phyloP scores from a whole-genome alignment of 2,797 vertebrate species.

The Taenioides sp. region DNA sequence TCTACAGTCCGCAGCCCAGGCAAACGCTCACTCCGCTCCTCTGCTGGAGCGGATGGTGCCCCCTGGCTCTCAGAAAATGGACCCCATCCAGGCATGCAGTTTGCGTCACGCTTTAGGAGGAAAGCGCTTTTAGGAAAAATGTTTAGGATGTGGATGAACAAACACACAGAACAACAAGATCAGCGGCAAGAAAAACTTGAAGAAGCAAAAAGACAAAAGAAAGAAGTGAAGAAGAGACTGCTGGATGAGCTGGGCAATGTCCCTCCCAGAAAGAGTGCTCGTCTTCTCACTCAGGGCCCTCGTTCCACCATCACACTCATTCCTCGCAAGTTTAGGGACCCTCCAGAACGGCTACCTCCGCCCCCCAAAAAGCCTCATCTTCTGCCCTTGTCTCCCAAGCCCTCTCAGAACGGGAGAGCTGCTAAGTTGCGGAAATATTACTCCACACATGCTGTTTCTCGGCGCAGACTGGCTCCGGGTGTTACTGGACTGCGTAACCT shows the following conservation, averaged over 20 bases:
- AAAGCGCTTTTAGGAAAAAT: slow-evolving; percentile 86
- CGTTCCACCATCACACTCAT: slow-evolving; percentile 80
- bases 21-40: slow-evolving; percentile 88
- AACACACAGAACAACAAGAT: slow-evolving; percentile 79
- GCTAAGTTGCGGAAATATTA: slow-evolving; percentile 81
- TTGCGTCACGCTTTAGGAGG: slow-evolving; percentile 89
- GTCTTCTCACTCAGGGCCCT: slow-evolving; percentile 88
- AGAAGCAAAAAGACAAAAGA: slow-evolving; percentile 85
- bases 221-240: slow-evolving; percentile 89
- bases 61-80: slow-evolving; percentile 71
- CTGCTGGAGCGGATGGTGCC: slow-evolving; percentile 68
- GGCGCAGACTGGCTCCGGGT: slow-evolving; percentile 86
- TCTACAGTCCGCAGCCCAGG: slow-evolving; percentile 85
- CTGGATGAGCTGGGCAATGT: slow-evolving; percentile 90
- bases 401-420: slow-evolving; percentile 68
- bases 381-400: slow-evolving; percentile 65
- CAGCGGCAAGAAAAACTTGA: slow-evolving; percentile 82
- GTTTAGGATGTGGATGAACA: slow-evolving; percentile 82
- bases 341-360: slow-evolving; percentile 76
- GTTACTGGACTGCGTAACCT: slow-evolving; percentile 96
- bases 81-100: slow-evolving; percentile 86
- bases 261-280: slow-evolving; percentile 93
- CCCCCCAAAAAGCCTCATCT: slow-evolving; percentile 66
- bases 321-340: slow-evolving; percentile 87
- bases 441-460: slow-evolving; percentile 76